Evolutionary conservation across 2,113 vertebrate species (phyloP), one percentile per base, ranked within the genome.

Genomic region (Talpa occidentalis): DNA sequence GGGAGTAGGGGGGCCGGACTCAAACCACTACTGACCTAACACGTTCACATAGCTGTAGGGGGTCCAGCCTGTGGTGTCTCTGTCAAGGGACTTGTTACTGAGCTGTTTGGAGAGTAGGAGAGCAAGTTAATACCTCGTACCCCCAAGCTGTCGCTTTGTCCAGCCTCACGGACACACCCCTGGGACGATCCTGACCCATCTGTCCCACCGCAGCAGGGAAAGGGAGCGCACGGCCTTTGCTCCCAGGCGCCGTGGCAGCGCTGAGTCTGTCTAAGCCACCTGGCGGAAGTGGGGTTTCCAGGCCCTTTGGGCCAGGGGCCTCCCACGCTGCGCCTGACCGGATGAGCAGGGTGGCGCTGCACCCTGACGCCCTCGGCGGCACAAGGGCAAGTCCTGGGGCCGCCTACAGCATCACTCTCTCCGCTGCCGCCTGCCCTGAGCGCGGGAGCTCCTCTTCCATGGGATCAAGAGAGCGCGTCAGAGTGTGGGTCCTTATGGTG

Each of bases 41-140:
- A 99, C 99, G 97, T 99, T 99, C 98, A 99, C 99, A 98, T 99
- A 99, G 98, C 99, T 99, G 99, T 99, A 99, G 83, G 99, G 98
- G 98, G 99, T 99, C 99, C 99, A 99, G 96, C 99, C 99, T 96
- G 98, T 98, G 95, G 98, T 98, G 87, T 98, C 99, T 98, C 99
- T 98, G 98, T 98, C 98, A 62, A 98, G 98, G 98, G 98, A 99
- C 98, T 99, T 98, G 97, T 98, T 98, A 98, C 98, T 99, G 91
- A 98, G 98, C 99, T 99, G 98, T 98, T 97, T 97, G 98, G 98
- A 97, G 97, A 98, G 98, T 85, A 98, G 94, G 97, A 98, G 96
- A 98, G 94, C 78, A 91, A 80, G 97, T 98, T 98, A 98, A 97
- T 96, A 77, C 78, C 91, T 94, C 35, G 74, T 94, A 35, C 84